Base-by-base conservation (phyloP, 1,140 invertebrate species). In the Drosophila oshimai region DNA sequence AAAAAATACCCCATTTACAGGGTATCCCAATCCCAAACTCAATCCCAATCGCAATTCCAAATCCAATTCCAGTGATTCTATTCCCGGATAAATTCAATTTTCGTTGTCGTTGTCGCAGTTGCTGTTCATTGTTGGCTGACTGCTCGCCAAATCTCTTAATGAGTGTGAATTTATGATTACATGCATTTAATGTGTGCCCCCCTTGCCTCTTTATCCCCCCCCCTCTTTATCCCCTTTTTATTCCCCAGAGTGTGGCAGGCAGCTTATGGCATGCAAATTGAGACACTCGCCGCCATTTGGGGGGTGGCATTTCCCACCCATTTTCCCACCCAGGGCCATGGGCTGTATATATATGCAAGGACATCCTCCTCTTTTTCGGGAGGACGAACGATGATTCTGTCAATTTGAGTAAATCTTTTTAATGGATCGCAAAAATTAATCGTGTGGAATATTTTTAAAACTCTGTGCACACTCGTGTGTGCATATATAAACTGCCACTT, bases 341-440 rank as follows among this genome's bases (percentile, higher is more conserved):
- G 33, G 51, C 51, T 20, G 22, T 17, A n/a, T 13, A 9, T 18
- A 6, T 29, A 41, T 41, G 36, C 54, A 71, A 71, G 67, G 68
- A 71, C 68, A 71, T 39, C 31, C 47, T 22, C 47, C 17, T 60
- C 41, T 9, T 42, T 47, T 31, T 60, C 53, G 29, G 39, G 44
- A 22, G 20, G 41, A 42, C 76, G 34, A 57, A 54, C 75, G 67
- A 64, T 73, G 81, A 73, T 80, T 86, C 75, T 87, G 80, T 87
- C 80, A 86, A 87, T 86, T 87, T 86, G 80, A 87, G 81, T 87
- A 86, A 86, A 86, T 87, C 80, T 86, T 76, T 86, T 86, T 86
- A 86, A 86, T 86, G 69, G 69, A 74, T 65, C 70, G 70, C 70
- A 73, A 84, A 84, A 87, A 84, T 86, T 74, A 84, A 84, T 80